These are phyloP conservation scores for Pelagia noctiluca DNA, from an alignment of 30 jellyfish, hydroid and myxozoan species.

Conservation along the genomic window DNA sequence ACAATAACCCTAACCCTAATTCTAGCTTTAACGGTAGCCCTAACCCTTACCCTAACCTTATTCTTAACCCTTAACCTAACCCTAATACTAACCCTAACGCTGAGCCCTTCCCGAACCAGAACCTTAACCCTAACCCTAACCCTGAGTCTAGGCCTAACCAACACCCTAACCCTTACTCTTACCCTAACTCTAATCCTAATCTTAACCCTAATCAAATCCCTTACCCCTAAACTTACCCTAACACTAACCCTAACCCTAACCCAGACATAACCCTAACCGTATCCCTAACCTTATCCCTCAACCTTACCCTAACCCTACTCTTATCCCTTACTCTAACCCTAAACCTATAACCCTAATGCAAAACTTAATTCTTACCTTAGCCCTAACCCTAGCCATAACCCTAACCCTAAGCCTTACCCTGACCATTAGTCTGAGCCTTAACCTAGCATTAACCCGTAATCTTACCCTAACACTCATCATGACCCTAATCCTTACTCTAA, in stretches of 20 bases:
- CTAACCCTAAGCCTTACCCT: slow-evolving; percentile 25
- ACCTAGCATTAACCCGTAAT: slow-evolving; percentile 18
- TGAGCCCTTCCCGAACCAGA: not conserved
- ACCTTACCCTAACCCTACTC: slow-evolving; percentile 2
- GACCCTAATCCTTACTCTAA: not conserved
- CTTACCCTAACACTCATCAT: slow-evolving; percentile 31
- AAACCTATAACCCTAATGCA: too few relatives aligned
- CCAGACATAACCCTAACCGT: not conserved
- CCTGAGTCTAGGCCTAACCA: too few relatives aligned
- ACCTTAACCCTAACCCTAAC: not conserved
- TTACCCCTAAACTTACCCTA: slow-evolving; percentile 3
- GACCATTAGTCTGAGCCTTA: slow-evolving; percentile 15
- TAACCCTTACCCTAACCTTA: not conserved
- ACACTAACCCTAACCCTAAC: slow-evolving; percentile 15
- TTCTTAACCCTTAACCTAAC: not conserved
- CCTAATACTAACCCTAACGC: not conserved
- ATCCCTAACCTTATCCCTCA: not conserved
- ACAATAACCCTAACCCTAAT: not conserved
- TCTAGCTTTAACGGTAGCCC: not conserved
- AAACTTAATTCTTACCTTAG: slow-evolving; percentile 5
- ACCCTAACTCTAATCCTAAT: slow-evolving; percentile 1
- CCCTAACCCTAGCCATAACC: slow-evolving; percentile 38
- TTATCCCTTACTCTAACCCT: not conserved
- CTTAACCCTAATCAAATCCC: too few relatives aligned
- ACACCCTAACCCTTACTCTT: not conserved